Conservation (phyloP, 2,113 vertebrate genomes). For the Hippocampus zosterae region DNA sequence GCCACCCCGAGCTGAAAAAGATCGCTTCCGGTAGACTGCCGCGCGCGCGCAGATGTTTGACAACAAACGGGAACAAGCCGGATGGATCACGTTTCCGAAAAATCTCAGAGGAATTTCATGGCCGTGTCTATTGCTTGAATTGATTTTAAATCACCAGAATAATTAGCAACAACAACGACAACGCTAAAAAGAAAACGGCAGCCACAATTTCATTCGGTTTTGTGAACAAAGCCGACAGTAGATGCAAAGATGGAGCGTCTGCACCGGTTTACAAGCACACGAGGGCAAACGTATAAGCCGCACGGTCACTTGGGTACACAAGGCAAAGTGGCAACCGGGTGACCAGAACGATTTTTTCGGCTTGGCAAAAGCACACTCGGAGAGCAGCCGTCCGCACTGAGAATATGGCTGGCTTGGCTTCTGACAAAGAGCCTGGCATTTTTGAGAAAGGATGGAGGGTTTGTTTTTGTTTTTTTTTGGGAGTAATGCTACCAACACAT, state of each 20-base stretch:
- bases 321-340: conserved; percentile 49
- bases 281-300: conserved; percentile 31
- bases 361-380: conserved; percentile 50
- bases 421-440: conserved; percentile 53
- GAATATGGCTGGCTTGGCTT: conserved; percentile 54
- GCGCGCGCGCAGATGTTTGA: conserved; percentile 12
- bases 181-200: not conserved
- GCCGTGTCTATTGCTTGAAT: no score
- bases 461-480: not conserved
- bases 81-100: conserved; percentile 20
- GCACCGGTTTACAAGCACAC: not conserved
- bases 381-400: conserved; percentile 48
- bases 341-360: conserved; percentile 45
- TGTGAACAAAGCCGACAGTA: not conserved
- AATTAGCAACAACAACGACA: not conserved
- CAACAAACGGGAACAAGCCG: conserved; percentile 18
- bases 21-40: conserved; percentile 41
- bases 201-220: not conserved
- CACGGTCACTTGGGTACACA: conserved; percentile 34
- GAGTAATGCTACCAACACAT: not conserved
- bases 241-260: no score
- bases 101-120: not conserved
- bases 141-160: no score
- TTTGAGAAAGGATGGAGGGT: conserved; percentile 8
- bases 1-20: conserved; percentile 63